Evolutionary conservation across 2,797 vertebrate species (phyloP).

Genomic region (Pipistrellus nathusii): DNA sequence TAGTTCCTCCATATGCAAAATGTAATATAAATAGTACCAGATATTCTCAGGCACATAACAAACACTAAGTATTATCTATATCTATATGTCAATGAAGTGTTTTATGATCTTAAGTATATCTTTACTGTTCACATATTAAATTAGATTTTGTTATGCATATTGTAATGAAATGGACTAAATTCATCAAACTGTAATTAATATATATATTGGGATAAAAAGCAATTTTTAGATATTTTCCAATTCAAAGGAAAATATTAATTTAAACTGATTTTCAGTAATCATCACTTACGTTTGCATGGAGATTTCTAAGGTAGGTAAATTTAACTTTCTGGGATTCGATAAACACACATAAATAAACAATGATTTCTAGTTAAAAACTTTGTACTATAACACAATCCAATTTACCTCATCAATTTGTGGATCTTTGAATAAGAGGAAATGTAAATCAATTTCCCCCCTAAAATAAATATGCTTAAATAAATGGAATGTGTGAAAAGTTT

Average conservation of each 20-base stretch:
- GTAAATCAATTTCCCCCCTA: conserved; percentile 41
- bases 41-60: background rate
- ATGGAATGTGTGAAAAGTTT: conserved; percentile 63
- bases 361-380: conserved; percentile 53
- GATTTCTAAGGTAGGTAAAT: background rate
- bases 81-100: background rate
- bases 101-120: background rate
- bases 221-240: background rate
- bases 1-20: background rate
- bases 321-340: background rate
- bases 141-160: background rate
- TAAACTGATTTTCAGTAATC: background rate
- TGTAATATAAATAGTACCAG: background rate
- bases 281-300: background rate
- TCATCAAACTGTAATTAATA: background rate
- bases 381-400: background rate
- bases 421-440: conserved; percentile 59
- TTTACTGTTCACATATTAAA: background rate
- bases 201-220: background rate
- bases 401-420: conserved; percentile 34
- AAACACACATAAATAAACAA: background rate
- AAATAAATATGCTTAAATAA: conserved; percentile 69
- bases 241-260: background rate
- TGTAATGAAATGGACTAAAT: background rate
- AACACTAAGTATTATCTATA: background rate